Percentiles rank a stretch among this genome's conserved stretches.
These are phyloP conservation scores for Colistium nudipinnis DNA, from an alignment of 2,113 vertebrate genomes.

Conservation along the genomic window DNA sequence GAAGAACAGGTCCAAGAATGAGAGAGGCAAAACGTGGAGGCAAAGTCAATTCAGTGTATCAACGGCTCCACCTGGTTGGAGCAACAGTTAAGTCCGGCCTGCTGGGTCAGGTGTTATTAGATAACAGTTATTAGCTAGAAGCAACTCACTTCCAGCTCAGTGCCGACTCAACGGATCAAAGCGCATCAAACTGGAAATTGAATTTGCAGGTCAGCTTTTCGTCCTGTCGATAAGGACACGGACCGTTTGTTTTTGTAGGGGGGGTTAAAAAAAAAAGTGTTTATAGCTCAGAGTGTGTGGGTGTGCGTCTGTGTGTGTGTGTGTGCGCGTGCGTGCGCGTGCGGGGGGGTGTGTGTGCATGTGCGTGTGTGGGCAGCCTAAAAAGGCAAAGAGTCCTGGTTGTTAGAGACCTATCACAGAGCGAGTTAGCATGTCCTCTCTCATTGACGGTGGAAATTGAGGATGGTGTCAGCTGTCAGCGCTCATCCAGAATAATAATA, in stretches of 20 bases:
- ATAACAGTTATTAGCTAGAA: constrained; percentile 13
- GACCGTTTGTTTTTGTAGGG: constrained; percentile 38
- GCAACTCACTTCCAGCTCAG: constrained; percentile 33
- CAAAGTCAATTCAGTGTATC: constrained; percentile 4
- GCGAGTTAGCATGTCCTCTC: constrained; percentile 32
- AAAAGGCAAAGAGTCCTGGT: constrained; percentile 60
- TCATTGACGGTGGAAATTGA: constrained; percentile 38
- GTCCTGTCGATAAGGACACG: constrained; percentile 13
- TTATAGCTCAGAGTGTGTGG: neutral
- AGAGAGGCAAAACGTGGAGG: constrained; percentile 49
- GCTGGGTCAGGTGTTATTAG: constrained; percentile 20
- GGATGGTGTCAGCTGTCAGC: constrained; percentile 59
- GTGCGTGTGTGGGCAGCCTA: constrained; percentile 43
- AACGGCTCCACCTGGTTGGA: constrained; percentile 23
- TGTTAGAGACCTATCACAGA: constrained; percentile 40
- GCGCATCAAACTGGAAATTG: constrained; percentile 30
- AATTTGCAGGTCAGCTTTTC: constrained; percentile 16
- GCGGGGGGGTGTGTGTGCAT: neutral
- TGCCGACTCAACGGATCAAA: constrained; percentile 35
- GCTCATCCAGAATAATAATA: constrained; percentile 45
- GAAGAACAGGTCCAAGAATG: constrained; percentile 30
- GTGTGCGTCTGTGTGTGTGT: constrained; percentile 8
- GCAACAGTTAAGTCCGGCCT: constrained; percentile 10
- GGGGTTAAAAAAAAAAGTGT: constrained; percentile 13
- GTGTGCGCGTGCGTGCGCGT: constrained; percentile 4